Evolutionary conservation across 2,113 vertebrate genomes (phyloP), one percentile per base, ranked within the genome.

Genomic region (Chionis minor): DNA sequence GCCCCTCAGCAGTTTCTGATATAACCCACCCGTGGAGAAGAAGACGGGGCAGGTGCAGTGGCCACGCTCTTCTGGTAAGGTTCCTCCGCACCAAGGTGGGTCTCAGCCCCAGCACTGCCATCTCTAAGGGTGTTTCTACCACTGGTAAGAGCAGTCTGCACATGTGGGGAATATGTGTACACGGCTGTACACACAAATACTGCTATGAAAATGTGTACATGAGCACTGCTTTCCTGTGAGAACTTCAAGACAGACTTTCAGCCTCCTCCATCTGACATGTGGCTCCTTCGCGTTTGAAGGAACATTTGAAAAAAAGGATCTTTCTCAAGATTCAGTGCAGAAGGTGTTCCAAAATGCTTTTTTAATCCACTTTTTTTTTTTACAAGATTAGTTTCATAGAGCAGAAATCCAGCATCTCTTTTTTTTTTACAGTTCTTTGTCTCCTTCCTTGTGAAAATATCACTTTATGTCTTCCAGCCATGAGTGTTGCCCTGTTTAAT

Each of bases 151-250:
- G 11, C 44, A 30, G 20, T 5, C 75, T 56, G 47, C 7, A 12
- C 16, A 2, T 4, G 24, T 3, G 30, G 40, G 42, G 40, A 84
- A 61, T 16, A 32, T 20, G 59, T 0, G 0, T 6, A 12, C 10
- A 4, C 74, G 32, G 56, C 74, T 63, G 73, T 4, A 21, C 23
- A 4, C 4, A 2, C 38, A 38, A 38, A 38, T 38, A 38, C 38
- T 38, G 38, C 38, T 38, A 38, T 38, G 38, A 38, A 38, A 38
- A 38, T 3, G 2, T 23, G 5, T 12, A 52, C n/a, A 3, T 7
- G 22, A 63, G 8, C 27, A 42, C 19, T 19, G 19, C 23, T 26
- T 69, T 45, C 3, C 2, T 45, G 19, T 38, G 40, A 72, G 49
- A 56, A 81, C 14, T 45, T 42, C 51, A 75, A 80, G 54, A n/a